A percentile compares a stretch with the other conserved stretches of the same genome.
Conservation (phyloP, 2,113 vertebrate genomes). For the Calyptomena viridis region DNA sequence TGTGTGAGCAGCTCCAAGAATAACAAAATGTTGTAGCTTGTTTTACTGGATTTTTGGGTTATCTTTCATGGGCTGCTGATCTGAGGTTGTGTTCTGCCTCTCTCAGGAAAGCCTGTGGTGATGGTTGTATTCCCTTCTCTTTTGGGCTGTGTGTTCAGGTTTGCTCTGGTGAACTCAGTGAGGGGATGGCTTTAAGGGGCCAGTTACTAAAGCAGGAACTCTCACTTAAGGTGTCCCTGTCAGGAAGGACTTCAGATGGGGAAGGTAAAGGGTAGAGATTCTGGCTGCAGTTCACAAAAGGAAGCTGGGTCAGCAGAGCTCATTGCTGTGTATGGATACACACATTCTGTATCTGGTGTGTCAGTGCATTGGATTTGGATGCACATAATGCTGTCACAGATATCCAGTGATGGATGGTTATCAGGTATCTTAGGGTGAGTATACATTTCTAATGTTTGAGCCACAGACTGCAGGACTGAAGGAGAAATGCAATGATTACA, state of each 20-base stretch:
- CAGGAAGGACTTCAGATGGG: background rate
- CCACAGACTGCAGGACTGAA: background rate
- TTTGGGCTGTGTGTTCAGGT: rapidly evolving
- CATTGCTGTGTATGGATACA: rapidly evolving
- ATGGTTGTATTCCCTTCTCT: background rate
- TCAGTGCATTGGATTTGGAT: background rate
- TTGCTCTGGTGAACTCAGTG: background rate
- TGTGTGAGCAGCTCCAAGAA: background rate
- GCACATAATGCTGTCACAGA: background rate
- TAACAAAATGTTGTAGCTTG: background rate
- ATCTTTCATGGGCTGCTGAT: background rate
- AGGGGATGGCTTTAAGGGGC: background rate
- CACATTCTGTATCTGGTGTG: rapidly evolving
- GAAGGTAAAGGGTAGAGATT: background rate
- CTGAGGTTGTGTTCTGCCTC: background rate
- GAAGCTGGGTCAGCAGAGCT: background rate
- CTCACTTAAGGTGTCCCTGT: background rate
- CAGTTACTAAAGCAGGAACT: background rate
- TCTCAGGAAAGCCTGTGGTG: background rate
- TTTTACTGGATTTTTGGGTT: background rate
- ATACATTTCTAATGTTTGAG: background rate
- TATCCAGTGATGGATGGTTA: background rate
- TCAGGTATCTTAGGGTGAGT: background rate
- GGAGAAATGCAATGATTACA: background rate
- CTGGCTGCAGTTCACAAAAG: background rate